Base-by-base conservation (phyloP, 1,140 invertebrate species). In the Paralvinella palmiformis region DNA sequence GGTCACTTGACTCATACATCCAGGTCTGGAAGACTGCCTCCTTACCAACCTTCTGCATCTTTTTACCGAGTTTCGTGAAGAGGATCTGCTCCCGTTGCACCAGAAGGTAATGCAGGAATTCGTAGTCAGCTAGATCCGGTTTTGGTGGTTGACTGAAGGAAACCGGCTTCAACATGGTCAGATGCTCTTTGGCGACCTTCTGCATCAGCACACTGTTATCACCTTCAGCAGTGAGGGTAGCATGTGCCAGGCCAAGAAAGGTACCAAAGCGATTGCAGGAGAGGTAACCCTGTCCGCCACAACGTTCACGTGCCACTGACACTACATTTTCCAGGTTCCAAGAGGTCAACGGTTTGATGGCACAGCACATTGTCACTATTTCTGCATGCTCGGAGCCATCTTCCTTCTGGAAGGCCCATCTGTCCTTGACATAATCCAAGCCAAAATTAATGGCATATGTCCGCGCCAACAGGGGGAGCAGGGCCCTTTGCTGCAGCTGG, bases 201-300 rank as follows among this genome's bases (percentile, higher is more conserved):
- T 79, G 77, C 72, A 76, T 76, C 10, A 79, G 68, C 2, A 79
- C 77, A 57, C 66, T 62, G 63, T 77, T 79, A 65, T 79, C 77
- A 33, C 77, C 77, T 63, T 79, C 77, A 35, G 77, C 77, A 3
- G 77, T 79, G 65, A 77, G 73, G 20, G 74, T 69, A 33, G 77
- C 77, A 64, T 79, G 77, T 22, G 77, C 71, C 31, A 72, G 62
- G 22, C 67, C 76, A 27, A 75, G 48, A 60, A 75, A 75, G 2
- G 63, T 73, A 15, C 76, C 76, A 64, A 76, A 77, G 37, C 74
- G 67, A 60, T 78, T 77, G 52, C 72, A 73, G 22, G 74, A 69
- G 22, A 77, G 70, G 65, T 73, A 78, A 44, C 76, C 76, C 64
- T 78, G 76, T n/a, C 77, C 77, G 4, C 77, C 77, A 64, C 77